Conservation (phyloP, 23 tunicate genomes). For the Diplosoma virens region DNA sequence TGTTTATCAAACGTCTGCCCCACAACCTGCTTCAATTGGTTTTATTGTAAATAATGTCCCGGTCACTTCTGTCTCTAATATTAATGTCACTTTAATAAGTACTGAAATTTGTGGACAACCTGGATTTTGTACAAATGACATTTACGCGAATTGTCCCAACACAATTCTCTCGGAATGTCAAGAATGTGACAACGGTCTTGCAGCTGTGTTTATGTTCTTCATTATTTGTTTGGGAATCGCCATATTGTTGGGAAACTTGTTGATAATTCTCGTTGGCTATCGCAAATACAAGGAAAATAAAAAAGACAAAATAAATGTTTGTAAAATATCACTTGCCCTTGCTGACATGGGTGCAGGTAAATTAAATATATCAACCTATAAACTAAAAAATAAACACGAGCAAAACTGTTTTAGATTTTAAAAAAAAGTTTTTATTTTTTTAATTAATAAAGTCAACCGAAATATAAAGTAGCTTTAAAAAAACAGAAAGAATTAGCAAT, state of each 20-base stretch:
- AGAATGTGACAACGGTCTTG: constrained; percentile 12
- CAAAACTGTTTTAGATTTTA: no score
- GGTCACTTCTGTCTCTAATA: no score
- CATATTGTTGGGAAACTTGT: constrained; percentile 24
- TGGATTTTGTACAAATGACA: constrained; percentile 1
- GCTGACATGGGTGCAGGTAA: constrained; percentile 31
- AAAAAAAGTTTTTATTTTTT: no score
- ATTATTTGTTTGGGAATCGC: constrained; percentile 24
- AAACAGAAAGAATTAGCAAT: no score
- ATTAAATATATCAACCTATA: no score
- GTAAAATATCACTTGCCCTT: constrained; percentile 36
- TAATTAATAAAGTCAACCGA: no score
- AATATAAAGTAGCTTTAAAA: no score
- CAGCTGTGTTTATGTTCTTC: constrained; percentile 11
- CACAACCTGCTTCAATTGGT: no score
- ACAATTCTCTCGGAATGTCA: neutral
- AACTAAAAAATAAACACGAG: no score
- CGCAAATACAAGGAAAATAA: constrained; percentile 1
- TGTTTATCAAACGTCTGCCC: no score
- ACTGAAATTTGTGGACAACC: constrained; percentile 16
- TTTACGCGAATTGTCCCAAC: constrained; percentile 2
- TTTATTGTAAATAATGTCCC: no score
- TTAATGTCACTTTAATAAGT: no score
- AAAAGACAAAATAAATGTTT: constrained; percentile 25
- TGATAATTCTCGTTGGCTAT: constrained; percentile 2